A percentile compares a stretch with the other conserved stretches of the same genome.
Conservation (phyloP, 1,140 invertebrate genomes). For the Heliconius hewitsoni region DNA sequence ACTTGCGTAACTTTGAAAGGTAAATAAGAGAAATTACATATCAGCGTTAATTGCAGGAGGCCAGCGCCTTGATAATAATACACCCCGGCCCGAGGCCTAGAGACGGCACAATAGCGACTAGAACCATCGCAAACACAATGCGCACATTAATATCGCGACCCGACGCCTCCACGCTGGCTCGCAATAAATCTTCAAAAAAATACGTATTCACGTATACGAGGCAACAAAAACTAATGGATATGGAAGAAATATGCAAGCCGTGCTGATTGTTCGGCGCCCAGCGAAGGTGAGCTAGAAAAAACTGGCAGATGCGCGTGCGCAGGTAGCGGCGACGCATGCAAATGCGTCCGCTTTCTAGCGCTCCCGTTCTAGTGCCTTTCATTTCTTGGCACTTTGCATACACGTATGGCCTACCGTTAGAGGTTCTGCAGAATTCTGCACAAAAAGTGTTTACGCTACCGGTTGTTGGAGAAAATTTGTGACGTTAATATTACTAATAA, state of each 20-base stretch:
- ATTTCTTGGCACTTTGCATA: constrained; percentile 32
- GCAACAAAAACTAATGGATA: constrained; percentile 58
- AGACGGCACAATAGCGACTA: constrained; percentile 21
- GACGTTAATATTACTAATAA: constrained; percentile 9
- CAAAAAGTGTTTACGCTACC: constrained; percentile 24
- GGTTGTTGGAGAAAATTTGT: constrained; percentile 20
- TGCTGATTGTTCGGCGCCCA: constrained; percentile 49
- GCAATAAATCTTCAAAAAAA: constrained; percentile 59
- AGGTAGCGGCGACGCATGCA: constrained; percentile 62
- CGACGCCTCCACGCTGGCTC: constrained; percentile 21
- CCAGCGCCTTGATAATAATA: constrained; percentile 24
- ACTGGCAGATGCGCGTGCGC: constrained; percentile 42
- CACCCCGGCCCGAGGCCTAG: not conserved
- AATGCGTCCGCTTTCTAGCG: constrained; percentile 45
- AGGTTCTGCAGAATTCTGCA: constrained; percentile 25
- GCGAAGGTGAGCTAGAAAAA: constrained; percentile 51
- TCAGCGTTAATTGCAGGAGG: constrained; percentile 32
- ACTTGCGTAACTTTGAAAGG: constrained; percentile 29
- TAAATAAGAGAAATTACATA: constrained; percentile 48
- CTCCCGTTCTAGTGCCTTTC: constrained; percentile 21
- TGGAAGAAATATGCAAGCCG: constrained; percentile 53
- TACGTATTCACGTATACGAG: constrained; percentile 48
- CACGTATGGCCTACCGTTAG: constrained; percentile 29
- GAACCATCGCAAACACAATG: constrained; percentile 25
- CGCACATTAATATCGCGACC: constrained; percentile 27